A percentile compares a stretch with the other conserved stretches of the same genome.
Evolutionary conservation across 1,140 invertebrate genomes (phyloP).

Genomic region (Branchinecta lindahli): DNA sequence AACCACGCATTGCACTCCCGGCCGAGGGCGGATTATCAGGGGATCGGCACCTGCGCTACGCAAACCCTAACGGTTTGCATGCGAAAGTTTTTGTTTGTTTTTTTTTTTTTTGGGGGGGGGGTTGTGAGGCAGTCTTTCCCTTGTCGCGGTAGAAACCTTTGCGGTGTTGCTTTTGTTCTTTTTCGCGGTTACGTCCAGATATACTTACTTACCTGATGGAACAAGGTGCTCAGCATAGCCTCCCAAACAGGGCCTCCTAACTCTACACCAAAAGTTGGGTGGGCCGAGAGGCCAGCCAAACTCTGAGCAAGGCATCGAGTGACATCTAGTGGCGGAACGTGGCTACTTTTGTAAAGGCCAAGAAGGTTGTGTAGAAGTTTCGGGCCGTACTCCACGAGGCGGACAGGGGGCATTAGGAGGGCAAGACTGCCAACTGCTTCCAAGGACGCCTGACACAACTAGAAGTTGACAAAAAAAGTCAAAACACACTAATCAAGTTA

Average conservation of each 20-base stretch:
- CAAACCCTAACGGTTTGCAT: too few relatives aligned
- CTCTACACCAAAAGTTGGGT: not conserved
- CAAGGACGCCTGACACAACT: not conserved
- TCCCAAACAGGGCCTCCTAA: not conserved
- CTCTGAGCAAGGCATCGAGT: not conserved
- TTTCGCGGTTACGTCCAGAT: not conserved
- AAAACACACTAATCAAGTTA: too few relatives aligned
- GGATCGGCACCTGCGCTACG: too few relatives aligned
- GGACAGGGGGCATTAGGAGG: not conserved
- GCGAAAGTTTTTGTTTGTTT: too few relatives aligned
- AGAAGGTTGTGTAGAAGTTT: not conserved
- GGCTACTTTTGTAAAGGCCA: not conserved
- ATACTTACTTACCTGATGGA: not conserved
- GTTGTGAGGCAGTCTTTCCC: too few relatives aligned
- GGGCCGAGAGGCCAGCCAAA: not conserved
- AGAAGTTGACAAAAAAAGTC: not conserved
- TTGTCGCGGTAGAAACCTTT: too few relatives aligned
- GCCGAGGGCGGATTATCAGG: too few relatives aligned
- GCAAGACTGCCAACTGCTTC: conserved; percentile 1
- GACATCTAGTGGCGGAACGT: not conserved
- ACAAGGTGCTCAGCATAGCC: not conserved
- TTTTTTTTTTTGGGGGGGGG: too few relatives aligned
- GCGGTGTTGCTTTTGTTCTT: too few relatives aligned
- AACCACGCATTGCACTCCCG: too few relatives aligned
- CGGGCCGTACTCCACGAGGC: not conserved